phyloP scores from a whole-genome alignment of 2,888 invertebrate genomes.

The Mylabris sibirica region DNA sequence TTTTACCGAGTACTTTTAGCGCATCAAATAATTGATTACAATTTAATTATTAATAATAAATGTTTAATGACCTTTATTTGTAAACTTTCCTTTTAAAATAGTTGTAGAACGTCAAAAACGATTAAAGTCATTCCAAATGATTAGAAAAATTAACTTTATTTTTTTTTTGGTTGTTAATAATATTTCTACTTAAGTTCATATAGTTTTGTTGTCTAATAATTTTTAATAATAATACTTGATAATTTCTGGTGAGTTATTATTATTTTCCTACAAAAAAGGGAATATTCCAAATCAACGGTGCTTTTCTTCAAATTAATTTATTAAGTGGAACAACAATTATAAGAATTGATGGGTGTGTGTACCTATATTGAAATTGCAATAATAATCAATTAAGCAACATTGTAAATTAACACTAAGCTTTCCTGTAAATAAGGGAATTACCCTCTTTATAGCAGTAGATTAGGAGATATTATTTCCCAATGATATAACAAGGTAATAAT shows the following conservation, averaged over 20 bases:
- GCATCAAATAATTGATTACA: not conserved
- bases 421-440: not conserved
- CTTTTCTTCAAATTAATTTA: no score
- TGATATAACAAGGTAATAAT: no score
- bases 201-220: not conserved
- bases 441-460: not conserved
- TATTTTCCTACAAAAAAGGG: not conserved
- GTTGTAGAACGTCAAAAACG: not conserved
- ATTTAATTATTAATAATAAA: not conserved
- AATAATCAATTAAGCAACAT: not conserved
- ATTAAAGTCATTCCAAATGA: not conserved
- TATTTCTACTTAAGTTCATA: not conserved
- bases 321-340: not conserved
- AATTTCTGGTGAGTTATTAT: not conserved
- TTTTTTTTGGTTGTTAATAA: not conserved
- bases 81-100: not conserved
- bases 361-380: not conserved
- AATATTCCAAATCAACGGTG: not conserved
- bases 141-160: not conserved
- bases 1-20: no score
- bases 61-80: not conserved
- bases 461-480: not conserved
- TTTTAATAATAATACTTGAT: not conserved
- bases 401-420: not conserved
- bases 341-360: not conserved